Conservation (phyloP, 2,797 vertebrate genomes). For the Crax fasciolata region DNA sequence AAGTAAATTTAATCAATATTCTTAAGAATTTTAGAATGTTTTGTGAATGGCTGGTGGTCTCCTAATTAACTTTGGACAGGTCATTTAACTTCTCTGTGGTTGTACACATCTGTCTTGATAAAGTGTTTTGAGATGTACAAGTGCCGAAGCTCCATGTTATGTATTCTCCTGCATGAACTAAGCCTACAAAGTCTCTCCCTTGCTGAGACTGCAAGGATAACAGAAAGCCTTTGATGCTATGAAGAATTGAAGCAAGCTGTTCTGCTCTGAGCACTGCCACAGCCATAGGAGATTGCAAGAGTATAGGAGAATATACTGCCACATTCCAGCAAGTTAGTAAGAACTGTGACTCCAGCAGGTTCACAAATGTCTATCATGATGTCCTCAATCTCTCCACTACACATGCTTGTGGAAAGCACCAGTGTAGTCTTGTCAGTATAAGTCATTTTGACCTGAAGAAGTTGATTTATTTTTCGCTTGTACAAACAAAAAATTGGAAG, state of each 20-base stretch:
- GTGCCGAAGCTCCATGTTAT: neutral
- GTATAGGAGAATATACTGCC: neutral
- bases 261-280: neutral
- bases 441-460: neutral
- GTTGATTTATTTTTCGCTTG: neutral
- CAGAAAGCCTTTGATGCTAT: neutral
- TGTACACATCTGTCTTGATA: neutral
- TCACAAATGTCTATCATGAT: neutral
- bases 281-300: neutral
- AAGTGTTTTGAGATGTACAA: neutral
- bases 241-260: neutral
- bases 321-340: neutral
- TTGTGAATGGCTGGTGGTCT: neutral
- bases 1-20: neutral
- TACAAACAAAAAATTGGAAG: neutral
- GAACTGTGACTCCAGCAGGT: neutral
- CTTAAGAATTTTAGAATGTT: neutral
- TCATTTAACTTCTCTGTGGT: neutral
- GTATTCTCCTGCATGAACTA: neutral
- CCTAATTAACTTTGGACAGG: neutral
- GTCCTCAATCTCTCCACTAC: neutral
- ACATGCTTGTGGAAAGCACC: neutral
- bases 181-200: neutral
- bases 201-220: neutral
- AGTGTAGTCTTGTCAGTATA: neutral